Percentiles rank a stretch among this genome's conserved stretches.
Evolutionary conservation across 2,888 invertebrate species (phyloP).

Genomic region (Dolichopus griseipennis): DNA sequence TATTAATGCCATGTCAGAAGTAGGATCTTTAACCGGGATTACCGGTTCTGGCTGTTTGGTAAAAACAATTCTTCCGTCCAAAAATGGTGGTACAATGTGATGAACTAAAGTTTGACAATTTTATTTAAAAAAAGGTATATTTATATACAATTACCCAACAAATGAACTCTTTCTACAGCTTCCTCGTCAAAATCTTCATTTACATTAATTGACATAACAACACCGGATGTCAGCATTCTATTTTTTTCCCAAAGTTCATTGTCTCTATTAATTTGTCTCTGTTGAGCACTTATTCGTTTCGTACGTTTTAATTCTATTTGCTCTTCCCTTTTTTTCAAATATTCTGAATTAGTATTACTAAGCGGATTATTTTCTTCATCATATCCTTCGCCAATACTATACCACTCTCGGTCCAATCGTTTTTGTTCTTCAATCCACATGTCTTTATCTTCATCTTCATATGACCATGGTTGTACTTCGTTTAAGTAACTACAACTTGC

Average conservation of each 20-base stretch:
- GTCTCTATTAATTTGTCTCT: slow-evolving; percentile 95
- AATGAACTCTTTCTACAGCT: slow-evolving; percentile 86
- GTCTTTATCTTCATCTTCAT: slow-evolving; percentile 61
- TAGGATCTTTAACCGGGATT: slow-evolving; percentile 91
- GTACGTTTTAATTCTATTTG: slow-evolving; percentile 83
- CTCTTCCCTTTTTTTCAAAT: slow-evolving; percentile 86
- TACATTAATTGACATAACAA: slow-evolving; percentile 78
- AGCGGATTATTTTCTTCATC: slow-evolving; percentile 92
- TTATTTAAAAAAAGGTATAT: too few species aligned
- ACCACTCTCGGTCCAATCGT: slow-evolving; percentile 92
- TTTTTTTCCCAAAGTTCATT: slow-evolving; percentile 99
- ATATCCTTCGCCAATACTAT: slow-evolving; percentile 88
- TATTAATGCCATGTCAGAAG: slow-evolving; percentile 94
- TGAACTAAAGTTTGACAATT: slow-evolving; percentile 53
- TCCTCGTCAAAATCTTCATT: slow-evolving; percentile 95
- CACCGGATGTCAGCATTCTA: slow-evolving; percentile 91
- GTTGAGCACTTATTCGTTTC: slow-evolving; percentile 88
- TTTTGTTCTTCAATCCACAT: slow-evolving; percentile 88
- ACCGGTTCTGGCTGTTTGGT: slow-evolving; percentile 99
- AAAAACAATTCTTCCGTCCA: slow-evolving; percentile 97
- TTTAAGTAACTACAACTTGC: slow-evolving; percentile 38
- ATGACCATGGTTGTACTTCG: slow-evolving; percentile 46
- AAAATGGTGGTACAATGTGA: slow-evolving; percentile 96
- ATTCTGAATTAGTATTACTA: slow-evolving; percentile 79
- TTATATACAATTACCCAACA: slow-evolving; percentile 46